A percentile compares a stretch with the other conserved stretches of the same genome.
Conservation (phyloP, 2,888 invertebrate species). For the Chelonus formosanus region DNA sequence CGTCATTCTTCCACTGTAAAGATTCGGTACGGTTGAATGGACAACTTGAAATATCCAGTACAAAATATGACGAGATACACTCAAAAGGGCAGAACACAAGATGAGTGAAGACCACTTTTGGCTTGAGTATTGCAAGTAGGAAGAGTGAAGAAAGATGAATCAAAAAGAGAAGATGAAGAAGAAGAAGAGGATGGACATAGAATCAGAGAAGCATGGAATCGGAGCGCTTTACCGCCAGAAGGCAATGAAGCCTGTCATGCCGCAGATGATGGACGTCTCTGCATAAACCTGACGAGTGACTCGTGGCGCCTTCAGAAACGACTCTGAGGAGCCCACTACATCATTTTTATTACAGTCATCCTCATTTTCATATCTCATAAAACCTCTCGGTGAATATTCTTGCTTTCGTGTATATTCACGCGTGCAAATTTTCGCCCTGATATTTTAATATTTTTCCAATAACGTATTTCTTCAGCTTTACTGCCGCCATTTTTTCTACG, state of each 20-base stretch:
- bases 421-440: constrained; percentile 20
- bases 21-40: constrained; percentile 39
- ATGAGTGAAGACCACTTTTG: constrained; percentile 24
- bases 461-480: constrained; percentile 14
- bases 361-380: constrained; percentile 66
- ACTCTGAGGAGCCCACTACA: constrained; percentile 63
- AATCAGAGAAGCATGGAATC: constrained; percentile 53
- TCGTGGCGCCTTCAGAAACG: constrained; percentile 64
- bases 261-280: constrained; percentile 64
- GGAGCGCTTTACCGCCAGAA: constrained; percentile 54
- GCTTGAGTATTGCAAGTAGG: constrained; percentile 18
- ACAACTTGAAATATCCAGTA: constrained; percentile 29
- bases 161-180: constrained; percentile 27
- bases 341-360: constrained; percentile 65
- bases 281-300: constrained; percentile 65
- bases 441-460: constrained; percentile 30
- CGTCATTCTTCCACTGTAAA: constrained; percentile 34
- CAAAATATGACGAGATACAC: constrained; percentile 8
- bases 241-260: constrained; percentile 65
- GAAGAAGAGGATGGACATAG: constrained; percentile 33
- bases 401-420: constrained; percentile 14
- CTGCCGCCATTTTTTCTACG: constrained; percentile 20
- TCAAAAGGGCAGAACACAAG: constrained; percentile 13
- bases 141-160: constrained; percentile 29
- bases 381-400: constrained; percentile 52